Conservation (phyloP, 2,797 vertebrate genomes). For the Hapalemur alaotrensis region DNA sequence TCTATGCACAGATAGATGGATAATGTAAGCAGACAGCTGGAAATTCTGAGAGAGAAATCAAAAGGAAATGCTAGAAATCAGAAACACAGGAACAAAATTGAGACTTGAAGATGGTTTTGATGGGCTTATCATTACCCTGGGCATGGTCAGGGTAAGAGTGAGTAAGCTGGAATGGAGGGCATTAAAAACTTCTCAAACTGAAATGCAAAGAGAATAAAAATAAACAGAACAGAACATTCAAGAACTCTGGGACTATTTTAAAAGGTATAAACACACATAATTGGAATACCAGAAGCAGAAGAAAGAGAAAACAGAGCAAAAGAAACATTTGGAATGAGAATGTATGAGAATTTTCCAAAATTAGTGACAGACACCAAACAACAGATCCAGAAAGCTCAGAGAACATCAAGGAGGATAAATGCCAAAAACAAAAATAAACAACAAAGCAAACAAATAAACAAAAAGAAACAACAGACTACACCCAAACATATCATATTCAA, state of each 20-base stretch:
- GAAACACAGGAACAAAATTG: neutral
- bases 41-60: neutral
- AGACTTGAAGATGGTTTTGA: neutral
- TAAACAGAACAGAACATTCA: neutral
- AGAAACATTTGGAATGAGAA: neutral
- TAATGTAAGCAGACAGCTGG: neutral
- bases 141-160: neutral
- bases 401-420: neutral
- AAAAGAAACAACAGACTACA: neutral
- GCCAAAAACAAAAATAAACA: neutral
- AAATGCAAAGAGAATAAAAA: neutral
- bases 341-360: neutral
- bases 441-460: neutral
- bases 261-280: neutral
- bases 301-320: neutral
- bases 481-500: neutral
- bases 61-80: neutral
- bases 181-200: neutral
- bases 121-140: neutral
- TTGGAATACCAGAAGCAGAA: neutral
- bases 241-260: neutral
- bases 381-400: neutral
- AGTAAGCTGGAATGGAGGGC: neutral
- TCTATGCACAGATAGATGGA: neutral
- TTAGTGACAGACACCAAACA: neutral